Base-by-base conservation (phyloP, 2,113 vertebrate species). In the Varanus komodoensis region DNA sequence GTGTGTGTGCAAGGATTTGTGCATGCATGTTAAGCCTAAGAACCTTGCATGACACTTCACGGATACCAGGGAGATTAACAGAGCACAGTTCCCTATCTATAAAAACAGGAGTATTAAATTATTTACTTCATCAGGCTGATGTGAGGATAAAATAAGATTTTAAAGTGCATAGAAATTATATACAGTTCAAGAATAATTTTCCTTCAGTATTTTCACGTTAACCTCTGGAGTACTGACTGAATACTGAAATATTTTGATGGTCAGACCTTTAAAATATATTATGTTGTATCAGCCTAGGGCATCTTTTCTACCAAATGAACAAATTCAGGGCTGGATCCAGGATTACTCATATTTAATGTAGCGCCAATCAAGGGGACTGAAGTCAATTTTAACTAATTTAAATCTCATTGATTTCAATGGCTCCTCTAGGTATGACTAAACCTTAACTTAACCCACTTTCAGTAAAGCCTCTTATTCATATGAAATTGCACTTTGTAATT, bases 401-500 rank as follows among this genome's bases (percentile, higher is more conserved):
- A 44, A 44, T 11, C 57, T 15, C 57, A 61, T 15, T 61, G 57
- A 61, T 61, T 61, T 61, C 12, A 61, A 61, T 14, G 8, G 57
- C 1, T 61, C 57, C 15, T 14, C 57, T 61, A 61, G 15, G 9
- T 61, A 61, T 61, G 57, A 61, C 6, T 61, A 61, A 61, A 61
- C 12, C 11, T 61, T 61, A 15, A 61, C 57, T 2, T 15, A 61
- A 11, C 57, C 57, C 57, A 61, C 11, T 61, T 61, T 93, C 89
- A 92, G 88, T 92, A 81, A 32, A 86, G 64, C 82, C 80, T 93
- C 8, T 95, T 94, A 90, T 91, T 95, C 89, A 95, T 94, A 94
- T 77, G 93, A 48, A 50, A 92, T 44, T 93, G 90, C 29, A 84
- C 94, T 96, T 92, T 93, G 52, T 93, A 97, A 96, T 71, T 96